phyloP scores from a whole-genome alignment of 1,140 invertebrate genomes.

The Battus philenor region DNA sequence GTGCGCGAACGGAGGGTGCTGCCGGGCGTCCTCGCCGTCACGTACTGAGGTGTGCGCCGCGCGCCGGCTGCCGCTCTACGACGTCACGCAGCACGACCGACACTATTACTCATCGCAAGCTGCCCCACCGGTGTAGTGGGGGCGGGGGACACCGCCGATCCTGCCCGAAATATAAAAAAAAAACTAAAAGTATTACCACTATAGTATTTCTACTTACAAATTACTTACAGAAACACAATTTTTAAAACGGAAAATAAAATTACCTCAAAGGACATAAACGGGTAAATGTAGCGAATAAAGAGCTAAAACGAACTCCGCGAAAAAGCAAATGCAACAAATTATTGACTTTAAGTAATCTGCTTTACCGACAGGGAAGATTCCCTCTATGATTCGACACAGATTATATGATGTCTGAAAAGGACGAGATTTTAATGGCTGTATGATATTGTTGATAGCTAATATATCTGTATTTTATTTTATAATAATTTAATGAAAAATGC shows the following conservation, averaged over 20 bases:
- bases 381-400: neutral
- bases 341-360: constrained; percentile 37
- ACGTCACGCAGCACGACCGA: constrained; percentile 66
- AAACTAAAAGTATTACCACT: neutral
- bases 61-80: constrained; percentile 48
- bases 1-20: constrained; percentile 38
- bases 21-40: constrained; percentile 48
- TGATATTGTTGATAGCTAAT: too few relatives aligned
- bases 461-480: too few relatives aligned
- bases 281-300: neutral
- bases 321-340: constrained; percentile 19
- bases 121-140: constrained; percentile 35
- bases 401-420: too few relatives aligned
- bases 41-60: constrained; percentile 48
- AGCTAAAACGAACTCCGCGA: neutral
- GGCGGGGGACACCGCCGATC: constrained; percentile 31
- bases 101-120: constrained; percentile 64
- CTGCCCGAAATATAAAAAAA: neutral
- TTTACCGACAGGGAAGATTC: constrained; percentile 30
- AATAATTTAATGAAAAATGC: too few relatives aligned
- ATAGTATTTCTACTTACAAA: neutral
- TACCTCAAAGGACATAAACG: neutral
- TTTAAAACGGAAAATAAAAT: neutral
- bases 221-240: neutral
- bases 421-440: too few relatives aligned